Evolutionary conservation across 2,888 invertebrate genomes (phyloP).

Genomic region (Heliconius ethilla): DNA sequence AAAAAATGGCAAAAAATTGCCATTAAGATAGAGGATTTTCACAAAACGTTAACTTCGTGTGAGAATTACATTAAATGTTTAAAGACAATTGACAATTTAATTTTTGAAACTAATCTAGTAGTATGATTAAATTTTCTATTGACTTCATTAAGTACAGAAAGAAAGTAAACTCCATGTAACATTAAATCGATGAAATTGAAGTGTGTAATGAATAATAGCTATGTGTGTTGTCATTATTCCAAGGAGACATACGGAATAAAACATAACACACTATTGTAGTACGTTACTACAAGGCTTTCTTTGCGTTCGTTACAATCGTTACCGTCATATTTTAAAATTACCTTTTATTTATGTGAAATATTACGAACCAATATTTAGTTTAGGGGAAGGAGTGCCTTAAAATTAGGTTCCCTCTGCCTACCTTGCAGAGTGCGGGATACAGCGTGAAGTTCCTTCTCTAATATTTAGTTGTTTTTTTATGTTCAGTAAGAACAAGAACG

Average conservation of each 20-base stretch:
- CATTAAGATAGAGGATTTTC: neutral
- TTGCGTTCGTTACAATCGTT: neutral
- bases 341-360: no score
- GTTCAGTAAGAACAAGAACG: slow-evolving; percentile 54
- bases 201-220: neutral
- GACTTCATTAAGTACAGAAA: neutral
- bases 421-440: no score
- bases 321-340: neutral
- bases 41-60: neutral
- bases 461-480: neutral
- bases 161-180: neutral
- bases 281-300: neutral
- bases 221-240: neutral
- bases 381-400: no score
- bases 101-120: neutral
- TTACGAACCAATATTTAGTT: neutral
- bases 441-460: no score
- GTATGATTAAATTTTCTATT: neutral
- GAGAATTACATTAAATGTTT: neutral
- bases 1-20: neutral
- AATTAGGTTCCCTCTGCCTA: no score
- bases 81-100: neutral
- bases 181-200: slow-evolving; percentile 2
- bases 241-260: neutral
- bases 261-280: neutral